A percentile compares a stretch with the other conserved stretches of the same genome.
Evolutionary conservation across 2,888 invertebrate genomes (phyloP).

Genomic region (Melieria omissa): DNA sequence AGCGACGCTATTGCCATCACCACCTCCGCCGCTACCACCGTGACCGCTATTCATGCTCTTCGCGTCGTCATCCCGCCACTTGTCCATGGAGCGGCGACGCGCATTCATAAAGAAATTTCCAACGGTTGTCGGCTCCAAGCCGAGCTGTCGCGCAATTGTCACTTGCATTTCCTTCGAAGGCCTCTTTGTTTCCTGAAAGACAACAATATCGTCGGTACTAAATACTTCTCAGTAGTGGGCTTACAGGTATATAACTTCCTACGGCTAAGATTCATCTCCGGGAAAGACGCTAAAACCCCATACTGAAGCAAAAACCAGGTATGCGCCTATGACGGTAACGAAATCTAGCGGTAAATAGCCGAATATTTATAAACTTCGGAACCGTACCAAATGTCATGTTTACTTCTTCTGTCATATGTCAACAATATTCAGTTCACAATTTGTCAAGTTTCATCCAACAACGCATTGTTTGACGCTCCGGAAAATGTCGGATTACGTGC

Average conservation of each 20-base stretch:
- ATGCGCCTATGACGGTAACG: no score
- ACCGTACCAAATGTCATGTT: no score
- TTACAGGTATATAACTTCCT: no score
- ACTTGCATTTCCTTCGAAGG: conserved; percentile 99
- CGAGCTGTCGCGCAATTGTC: conserved; percentile 96
- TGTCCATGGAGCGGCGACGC: conserved; percentile 96
- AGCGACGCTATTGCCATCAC: conserved; percentile 3
- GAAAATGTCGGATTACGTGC: no score
- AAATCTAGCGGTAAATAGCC: no score
- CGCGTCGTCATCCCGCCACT: conserved; percentile 93
- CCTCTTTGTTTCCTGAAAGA: conserved; percentile 91
- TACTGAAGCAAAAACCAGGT: background rate
- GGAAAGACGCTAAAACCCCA: background rate
- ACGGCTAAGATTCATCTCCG: background rate
- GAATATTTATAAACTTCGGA: no score
- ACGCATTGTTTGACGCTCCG: no score
- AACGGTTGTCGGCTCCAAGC: conserved; percentile 96
- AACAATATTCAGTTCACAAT: no score
- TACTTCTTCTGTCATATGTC: no score
- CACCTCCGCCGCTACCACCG: conserved; percentile 12
- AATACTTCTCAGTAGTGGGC: no score
- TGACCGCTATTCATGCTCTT: conserved; percentile 47
- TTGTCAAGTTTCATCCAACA: no score
- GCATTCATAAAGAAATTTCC: conserved; percentile 99
- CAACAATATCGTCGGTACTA: background rate